phyloP scores from a whole-genome alignment of 92 coral and sea anemone genomes.

The Phenganax subtilis region DNA sequence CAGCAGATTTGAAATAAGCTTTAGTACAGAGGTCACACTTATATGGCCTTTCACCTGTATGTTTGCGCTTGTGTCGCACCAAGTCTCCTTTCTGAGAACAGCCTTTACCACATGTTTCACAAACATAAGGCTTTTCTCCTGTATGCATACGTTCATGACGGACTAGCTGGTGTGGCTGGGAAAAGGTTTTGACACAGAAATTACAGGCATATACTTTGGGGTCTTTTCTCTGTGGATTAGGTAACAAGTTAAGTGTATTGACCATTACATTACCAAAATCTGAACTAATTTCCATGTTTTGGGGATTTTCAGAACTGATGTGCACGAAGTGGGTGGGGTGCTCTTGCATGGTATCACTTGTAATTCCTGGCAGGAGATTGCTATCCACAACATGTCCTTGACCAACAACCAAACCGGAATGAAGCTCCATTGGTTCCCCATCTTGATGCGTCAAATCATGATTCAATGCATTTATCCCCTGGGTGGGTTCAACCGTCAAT shows the following conservation, averaged over 20 bases:
- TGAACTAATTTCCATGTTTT: slow-evolving; percentile 16
- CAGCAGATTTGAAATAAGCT: slow-evolving; percentile 13
- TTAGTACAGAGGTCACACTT: neutral
- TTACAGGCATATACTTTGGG: slow-evolving; percentile 7
- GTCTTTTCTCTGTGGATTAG: neutral
- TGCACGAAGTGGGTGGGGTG: slow-evolving; percentile 13
- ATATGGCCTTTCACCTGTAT: slow-evolving; percentile 18
- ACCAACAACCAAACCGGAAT: slow-evolving; percentile 13
- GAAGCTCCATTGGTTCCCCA: slow-evolving; percentile 3
- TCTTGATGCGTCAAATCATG: neutral
- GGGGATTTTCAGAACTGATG: slow-evolving; percentile 15
- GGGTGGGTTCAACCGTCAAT: neutral
- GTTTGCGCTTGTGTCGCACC: slow-evolving; percentile 7
- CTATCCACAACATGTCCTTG: neutral
- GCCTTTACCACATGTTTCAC: slow-evolving; percentile 20
- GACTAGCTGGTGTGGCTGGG: neutral
- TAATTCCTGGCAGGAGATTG: neutral
- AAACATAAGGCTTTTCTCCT: slow-evolving; percentile 19
- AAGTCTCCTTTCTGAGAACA: slow-evolving; percentile 16
- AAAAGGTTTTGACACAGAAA: slow-evolving; percentile 11
- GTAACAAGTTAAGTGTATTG: slow-evolving; percentile 9
- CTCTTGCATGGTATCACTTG: neutral
- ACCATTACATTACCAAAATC: slow-evolving; percentile 23
- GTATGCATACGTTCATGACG: slow-evolving; percentile 20
- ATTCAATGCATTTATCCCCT: slow-evolving; percentile 11